phyloP scores from a whole-genome alignment of 2,797 vertebrate species.

The Hemitrygon akajei region DNA sequence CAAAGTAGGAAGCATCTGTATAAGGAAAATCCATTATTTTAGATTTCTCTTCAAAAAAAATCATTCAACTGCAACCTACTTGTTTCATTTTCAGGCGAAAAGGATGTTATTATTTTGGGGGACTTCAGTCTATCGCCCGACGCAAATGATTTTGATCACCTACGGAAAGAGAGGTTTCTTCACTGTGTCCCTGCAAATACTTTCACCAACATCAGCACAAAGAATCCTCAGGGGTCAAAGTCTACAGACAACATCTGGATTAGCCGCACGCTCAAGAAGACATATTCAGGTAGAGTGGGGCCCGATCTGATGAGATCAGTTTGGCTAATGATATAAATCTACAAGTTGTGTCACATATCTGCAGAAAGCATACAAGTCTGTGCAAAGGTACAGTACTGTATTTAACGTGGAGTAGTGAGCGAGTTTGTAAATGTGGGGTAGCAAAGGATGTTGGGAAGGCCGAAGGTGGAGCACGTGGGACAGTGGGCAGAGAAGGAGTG shows the following conservation, averaged over 20 bases:
- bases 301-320: not conserved
- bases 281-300: slow-evolving; percentile 69
- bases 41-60: no score
- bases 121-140: slow-evolving; percentile 78
- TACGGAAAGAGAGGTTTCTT: slow-evolving; percentile 80
- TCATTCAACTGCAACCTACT: not conserved
- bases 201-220: slow-evolving; percentile 93
- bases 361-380: no score
- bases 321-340: not conserved
- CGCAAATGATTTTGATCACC: slow-evolving; percentile 65
- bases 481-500: no score
- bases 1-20: no score
- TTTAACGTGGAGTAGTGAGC: no score
- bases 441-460: no score
- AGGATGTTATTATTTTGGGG: slow-evolving; percentile 77
- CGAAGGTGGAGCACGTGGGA: no score
- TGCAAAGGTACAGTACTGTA: not conserved
- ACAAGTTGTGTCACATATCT: not conserved
- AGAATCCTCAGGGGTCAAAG: slow-evolving; percentile 76
- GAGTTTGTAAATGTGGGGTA: no score
- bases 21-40: no score
- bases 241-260: slow-evolving; percentile 92
- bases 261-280: slow-evolving; percentile 78
- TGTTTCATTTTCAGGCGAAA: slow-evolving; percentile 62
- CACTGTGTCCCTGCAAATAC: slow-evolving; percentile 68